phyloP scores from a whole-genome alignment of 2,797 vertebrate genomes.

The Tadarida brasiliensis region DNA sequence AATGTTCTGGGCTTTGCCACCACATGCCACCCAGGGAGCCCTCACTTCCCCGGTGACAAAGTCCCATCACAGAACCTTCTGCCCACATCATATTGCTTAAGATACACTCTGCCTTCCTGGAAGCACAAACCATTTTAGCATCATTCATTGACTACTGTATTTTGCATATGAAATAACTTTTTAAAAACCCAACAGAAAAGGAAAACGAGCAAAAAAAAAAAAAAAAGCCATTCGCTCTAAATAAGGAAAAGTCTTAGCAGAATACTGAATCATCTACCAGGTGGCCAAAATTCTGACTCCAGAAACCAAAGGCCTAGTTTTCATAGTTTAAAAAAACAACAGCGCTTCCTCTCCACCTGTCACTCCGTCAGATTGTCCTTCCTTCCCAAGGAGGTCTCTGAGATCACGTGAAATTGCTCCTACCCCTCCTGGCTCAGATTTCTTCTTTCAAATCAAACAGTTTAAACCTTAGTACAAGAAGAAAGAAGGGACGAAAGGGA shows the following conservation, averaged over 20 bases:
- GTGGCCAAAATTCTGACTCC: constrained; percentile 65
- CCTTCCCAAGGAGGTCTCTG: background rate
- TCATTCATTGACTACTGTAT: constrained; percentile 56
- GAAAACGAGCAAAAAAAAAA: constrained; percentile 51
- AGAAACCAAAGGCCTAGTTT: constrained; percentile 25
- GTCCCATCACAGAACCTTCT: background rate
- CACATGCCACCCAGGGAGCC: background rate
- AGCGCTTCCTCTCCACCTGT: background rate
- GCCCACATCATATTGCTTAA: background rate
- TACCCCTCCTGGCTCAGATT: background rate
- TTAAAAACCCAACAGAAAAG: constrained; percentile 68
- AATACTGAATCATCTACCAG: constrained; percentile 74
- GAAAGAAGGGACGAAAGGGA: background rate
- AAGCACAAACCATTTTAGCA: constrained; percentile 67
- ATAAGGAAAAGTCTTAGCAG: constrained; percentile 68
- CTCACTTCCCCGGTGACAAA: background rate
- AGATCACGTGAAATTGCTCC: background rate
- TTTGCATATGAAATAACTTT: constrained; percentile 81
- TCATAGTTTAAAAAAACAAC: background rate
- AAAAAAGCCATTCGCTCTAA: constrained; percentile 59
- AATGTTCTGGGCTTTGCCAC: background rate
- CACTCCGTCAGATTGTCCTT: background rate
- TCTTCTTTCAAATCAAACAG: constrained; percentile 6
- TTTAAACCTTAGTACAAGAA: background rate
- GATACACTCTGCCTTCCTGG: constrained; percentile 58